Percentiles rank a stretch among this genome's conserved stretches.
phyloP scores from a whole-genome alignment of 1,140 invertebrate species.

The Conopomorpha cramerella region DNA sequence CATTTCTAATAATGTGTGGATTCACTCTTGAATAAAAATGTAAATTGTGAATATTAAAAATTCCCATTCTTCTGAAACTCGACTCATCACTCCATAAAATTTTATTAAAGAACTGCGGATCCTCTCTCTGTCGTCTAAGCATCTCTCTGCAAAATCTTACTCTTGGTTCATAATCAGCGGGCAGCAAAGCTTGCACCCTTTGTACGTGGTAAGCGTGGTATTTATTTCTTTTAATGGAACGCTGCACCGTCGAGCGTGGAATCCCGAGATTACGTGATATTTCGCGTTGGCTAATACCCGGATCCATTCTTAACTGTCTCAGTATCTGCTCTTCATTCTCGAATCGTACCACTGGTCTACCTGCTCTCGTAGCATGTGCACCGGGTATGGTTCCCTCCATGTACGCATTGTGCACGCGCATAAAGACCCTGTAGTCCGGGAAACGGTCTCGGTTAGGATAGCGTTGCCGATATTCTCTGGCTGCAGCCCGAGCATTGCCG shows the following conservation, averaged over 20 bases:
- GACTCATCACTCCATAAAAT: conserved; percentile 33
- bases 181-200: conserved; percentile 10
- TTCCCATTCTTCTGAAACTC: conserved; percentile 23
- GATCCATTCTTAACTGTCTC: no score
- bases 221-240: background rate
- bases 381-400: no score
- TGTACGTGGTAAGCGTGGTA: conserved; percentile 8
- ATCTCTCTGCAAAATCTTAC: conserved; percentile 12
- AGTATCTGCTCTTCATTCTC: no score
- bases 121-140: conserved; percentile 8
- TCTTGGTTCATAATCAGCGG: conserved; percentile 8
- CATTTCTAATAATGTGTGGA: conserved; percentile 21
- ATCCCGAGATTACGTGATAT: background rate
- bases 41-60: conserved; percentile 36
- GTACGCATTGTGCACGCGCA: conserved; percentile 5
- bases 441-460: conserved; percentile 7
- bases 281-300: background rate
- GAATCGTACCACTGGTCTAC: no score
- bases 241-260: conserved; percentile 1
- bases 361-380: no score
- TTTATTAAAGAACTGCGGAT: conserved; percentile 20
- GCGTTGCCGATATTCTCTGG: conserved; percentile 9
- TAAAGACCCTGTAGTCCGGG: no score
- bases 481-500: conserved; percentile 6
- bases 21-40: conserved; percentile 37